These are phyloP conservation scores for Antechinus stuartii DNA, from an alignment of 2,113 vertebrate genomes.

Conservation along the genomic window DNA sequence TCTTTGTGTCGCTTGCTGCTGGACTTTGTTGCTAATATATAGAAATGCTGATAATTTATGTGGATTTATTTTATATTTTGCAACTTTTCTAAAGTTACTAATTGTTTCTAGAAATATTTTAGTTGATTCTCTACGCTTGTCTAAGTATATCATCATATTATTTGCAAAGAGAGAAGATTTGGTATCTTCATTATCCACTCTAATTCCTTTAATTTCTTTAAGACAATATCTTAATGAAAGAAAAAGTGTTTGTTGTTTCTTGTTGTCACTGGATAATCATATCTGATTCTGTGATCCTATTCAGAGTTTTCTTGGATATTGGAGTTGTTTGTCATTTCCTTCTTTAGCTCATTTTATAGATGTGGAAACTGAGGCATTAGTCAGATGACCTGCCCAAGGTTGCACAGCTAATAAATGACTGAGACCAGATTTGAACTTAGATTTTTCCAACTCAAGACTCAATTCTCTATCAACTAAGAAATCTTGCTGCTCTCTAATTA, in stretches of 20 bases:
- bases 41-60: too few species aligned
- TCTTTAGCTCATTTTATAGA: neutral
- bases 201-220: neutral
- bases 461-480: neutral
- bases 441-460: neutral
- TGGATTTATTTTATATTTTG: too few species aligned
- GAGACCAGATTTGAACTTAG: neutral
- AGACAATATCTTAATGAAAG: neutral
- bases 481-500: neutral
- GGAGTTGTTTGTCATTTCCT: neutral
- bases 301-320: neutral
- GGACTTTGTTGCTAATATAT: too few species aligned
- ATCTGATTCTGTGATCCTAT: neutral
- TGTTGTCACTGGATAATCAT: neutral
- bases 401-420: too few species aligned
- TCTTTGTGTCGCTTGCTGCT: too few species aligned
- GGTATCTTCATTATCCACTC: too few species aligned
- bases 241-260: neutral
- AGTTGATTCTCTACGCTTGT: too few species aligned
- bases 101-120: too few species aligned
- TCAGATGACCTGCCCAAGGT: neutral
- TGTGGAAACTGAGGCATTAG: neutral
- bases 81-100: too few species aligned
- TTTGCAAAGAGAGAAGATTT: too few species aligned
- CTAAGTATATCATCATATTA: too few species aligned